Conservation (phyloP, 2,113 vertebrate species). For the Sylvicapra grimmia region DNA sequence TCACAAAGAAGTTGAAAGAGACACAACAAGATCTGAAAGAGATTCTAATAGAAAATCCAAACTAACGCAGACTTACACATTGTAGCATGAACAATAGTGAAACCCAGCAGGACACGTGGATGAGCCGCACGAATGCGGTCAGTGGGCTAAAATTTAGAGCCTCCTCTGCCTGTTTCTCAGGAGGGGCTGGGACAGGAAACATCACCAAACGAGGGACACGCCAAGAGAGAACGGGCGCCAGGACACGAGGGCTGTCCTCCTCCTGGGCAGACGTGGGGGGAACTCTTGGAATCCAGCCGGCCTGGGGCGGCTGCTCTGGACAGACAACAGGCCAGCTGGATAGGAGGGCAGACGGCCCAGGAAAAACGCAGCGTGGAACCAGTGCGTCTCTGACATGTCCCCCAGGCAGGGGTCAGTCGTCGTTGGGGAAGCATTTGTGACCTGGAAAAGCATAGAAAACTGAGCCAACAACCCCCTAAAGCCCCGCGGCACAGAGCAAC, state of each 20-base stretch:
- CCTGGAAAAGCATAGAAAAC: neutral
- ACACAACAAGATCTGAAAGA: neutral
- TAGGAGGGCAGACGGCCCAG: neutral
- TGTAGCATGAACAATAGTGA: neutral
- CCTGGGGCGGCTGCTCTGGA: too few relatives aligned
- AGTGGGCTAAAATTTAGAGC: rapidly evolving
- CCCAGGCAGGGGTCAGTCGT: neutral
- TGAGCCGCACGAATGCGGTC: rapidly evolving
- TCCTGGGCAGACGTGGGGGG: neutral
- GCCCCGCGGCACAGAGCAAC: rapidly evolving
- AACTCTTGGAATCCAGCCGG: rapidly evolving
- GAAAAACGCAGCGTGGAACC: rapidly evolving
- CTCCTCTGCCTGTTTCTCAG: neutral
- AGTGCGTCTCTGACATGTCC: rapidly evolving
- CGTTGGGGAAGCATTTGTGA: rapidly evolving
- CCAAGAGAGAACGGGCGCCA: rapidly evolving
- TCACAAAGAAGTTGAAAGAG: too few relatives aligned
- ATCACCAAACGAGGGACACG: rapidly evolving
- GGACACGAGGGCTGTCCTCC: rapidly evolving
- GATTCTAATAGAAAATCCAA: neutral
- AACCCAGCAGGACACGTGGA: rapidly evolving
- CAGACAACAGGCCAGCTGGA: neutral
- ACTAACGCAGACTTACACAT: rapidly evolving
- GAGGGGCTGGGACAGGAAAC: neutral
- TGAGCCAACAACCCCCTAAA: rapidly evolving